Percentiles rank a stretch among this genome's conserved stretches.
Evolutionary conservation across 1,140 invertebrate genomes (phyloP).

Genomic region (Bombus superbus): DNA sequence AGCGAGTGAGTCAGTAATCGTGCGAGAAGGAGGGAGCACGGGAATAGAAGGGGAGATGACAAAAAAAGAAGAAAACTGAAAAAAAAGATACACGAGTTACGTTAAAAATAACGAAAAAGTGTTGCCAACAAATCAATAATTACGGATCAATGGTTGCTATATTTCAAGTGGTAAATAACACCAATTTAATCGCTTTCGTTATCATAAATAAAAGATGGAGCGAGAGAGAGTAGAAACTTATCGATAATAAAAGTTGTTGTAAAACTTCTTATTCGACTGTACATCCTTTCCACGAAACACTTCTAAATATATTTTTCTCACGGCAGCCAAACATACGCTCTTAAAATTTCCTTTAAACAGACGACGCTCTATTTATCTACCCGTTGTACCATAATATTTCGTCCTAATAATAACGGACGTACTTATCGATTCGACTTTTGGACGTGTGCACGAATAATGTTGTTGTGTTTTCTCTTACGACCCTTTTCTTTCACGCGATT

Average conservation of each 20-base stretch:
- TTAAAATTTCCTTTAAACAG: slow-evolving; percentile 44
- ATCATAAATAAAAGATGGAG: neutral
- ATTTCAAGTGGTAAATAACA: slow-evolving; percentile 11
- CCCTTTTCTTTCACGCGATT: neutral
- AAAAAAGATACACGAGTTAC: neutral
- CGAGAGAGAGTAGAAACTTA: neutral
- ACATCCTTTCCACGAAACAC: slow-evolving; percentile 28
- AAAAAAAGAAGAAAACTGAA: slow-evolving; percentile 1
- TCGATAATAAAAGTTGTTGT: slow-evolving; percentile 23
- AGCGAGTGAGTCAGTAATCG: neutral
- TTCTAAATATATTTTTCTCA: slow-evolving; percentile 35
- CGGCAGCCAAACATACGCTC: slow-evolving; percentile 1
- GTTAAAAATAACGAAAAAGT: slow-evolving; percentile 11
- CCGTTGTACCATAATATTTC: slow-evolving; percentile 42
- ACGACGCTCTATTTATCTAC: slow-evolving; percentile 32
- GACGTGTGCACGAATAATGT: slow-evolving; percentile 54
- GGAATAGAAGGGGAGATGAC: neutral
- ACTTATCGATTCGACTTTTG: slow-evolving; percentile 62
- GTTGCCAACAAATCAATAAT: slow-evolving; percentile 17
- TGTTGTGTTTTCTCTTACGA: slow-evolving; percentile 22
- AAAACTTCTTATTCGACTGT: slow-evolving; percentile 9
- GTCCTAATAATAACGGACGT: slow-evolving; percentile 62
- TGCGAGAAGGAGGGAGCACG: neutral
- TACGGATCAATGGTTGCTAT: neutral
- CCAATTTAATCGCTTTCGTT: neutral